These are phyloP conservation scores for Rissa tridactyla DNA, from an alignment of 2,113 vertebrate species.

Conservation along the genomic window DNA sequence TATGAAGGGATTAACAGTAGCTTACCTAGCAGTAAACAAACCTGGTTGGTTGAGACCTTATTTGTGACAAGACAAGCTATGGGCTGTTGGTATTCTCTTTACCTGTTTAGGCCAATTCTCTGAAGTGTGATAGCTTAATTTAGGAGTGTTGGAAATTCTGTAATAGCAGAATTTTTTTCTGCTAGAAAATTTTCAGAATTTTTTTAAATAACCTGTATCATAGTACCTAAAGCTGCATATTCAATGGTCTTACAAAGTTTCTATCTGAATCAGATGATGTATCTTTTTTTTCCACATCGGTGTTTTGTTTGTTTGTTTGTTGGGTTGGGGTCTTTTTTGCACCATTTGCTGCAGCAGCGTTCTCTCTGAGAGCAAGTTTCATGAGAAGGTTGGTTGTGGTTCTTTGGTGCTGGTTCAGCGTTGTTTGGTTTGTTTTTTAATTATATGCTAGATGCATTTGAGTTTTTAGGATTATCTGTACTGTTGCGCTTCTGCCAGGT, in stretches of 20 bases:
- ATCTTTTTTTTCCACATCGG: too few relatives aligned
- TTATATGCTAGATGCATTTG: not conserved
- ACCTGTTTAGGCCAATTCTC: not conserved
- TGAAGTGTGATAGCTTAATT: not conserved
- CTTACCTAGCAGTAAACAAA: not conserved
- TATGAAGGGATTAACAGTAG: not conserved
- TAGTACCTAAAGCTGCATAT: not conserved
- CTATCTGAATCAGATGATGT: not conserved
- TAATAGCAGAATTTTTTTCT: not conserved
- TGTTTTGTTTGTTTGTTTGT: not conserved
- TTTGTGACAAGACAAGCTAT: not conserved
- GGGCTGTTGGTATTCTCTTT: too few relatives aligned
- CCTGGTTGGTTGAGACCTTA: not conserved
- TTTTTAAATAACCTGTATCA: not conserved
- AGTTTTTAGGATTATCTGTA: not conserved
- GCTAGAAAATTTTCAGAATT: not conserved
- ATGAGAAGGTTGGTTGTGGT: not conserved
- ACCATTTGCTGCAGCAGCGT: not conserved
- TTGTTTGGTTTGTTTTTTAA: not conserved
- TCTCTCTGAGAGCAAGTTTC: not conserved
- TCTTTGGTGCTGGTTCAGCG: not conserved
- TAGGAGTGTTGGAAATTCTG: not conserved
- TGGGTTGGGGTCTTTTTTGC: fast-evolving
- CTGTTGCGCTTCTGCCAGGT: not conserved
- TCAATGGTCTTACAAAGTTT: not conserved